Conservation (phyloP, 2,888 invertebrate genomes). For the Hartigia nigra region DNA sequence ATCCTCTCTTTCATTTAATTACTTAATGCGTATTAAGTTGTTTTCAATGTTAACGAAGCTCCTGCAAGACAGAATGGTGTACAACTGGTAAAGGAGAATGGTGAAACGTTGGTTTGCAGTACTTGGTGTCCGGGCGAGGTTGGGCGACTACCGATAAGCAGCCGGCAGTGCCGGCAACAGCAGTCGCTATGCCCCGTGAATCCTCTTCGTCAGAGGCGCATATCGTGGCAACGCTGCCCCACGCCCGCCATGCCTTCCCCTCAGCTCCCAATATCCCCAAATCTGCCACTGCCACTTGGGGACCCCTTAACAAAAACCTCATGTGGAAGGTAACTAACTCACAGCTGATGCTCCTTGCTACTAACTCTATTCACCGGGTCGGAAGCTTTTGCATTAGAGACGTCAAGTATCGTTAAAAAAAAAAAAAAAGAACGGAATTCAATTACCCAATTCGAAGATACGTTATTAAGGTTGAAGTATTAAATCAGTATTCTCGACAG, state of each 20-base stretch:
- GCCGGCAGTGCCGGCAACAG: constrained; percentile 44
- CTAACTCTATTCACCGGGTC: neutral
- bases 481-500: neutral
- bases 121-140: constrained; percentile 64
- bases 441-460: neutral
- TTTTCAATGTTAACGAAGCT: neutral
- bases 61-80: constrained; percentile 5
- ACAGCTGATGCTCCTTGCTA: constrained; percentile 11
- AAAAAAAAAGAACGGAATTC: neutral
- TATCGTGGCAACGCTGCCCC: constrained; percentile 63
- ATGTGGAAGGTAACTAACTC: constrained; percentile 72
- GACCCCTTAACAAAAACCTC: constrained; percentile 73
- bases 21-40: neutral
- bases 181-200: constrained; percentile 56
- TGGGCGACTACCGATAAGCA: constrained; percentile 64
- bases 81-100: constrained; percentile 18
- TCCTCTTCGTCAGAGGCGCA: constrained; percentile 61
- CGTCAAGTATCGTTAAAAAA: neutral
- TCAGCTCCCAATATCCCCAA: constrained; percentile 71
- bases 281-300: constrained; percentile 73
- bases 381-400: neutral
- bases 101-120: constrained; percentile 58
- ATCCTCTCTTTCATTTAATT: neutral
- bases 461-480: neutral
- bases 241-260: constrained; percentile 63